Conservation (phyloP, 2,888 invertebrate genomes). For the Cylindroiulus punctatus region DNA sequence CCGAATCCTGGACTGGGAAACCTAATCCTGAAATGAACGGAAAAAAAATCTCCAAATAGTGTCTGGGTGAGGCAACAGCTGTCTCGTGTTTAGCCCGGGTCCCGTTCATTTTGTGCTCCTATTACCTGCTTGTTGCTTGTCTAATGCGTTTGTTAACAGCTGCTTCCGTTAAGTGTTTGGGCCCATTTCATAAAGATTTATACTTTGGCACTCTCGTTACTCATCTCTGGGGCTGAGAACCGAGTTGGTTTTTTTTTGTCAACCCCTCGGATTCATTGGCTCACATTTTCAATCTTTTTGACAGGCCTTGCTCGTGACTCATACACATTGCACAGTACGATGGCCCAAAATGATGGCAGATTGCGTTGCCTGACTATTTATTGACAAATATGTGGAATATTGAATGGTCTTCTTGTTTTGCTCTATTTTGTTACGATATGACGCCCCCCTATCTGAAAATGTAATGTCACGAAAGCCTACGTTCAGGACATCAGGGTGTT, state of each 20-base stretch:
- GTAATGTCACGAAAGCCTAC: no score
- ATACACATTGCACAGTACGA: not conserved
- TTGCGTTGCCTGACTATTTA: not conserved
- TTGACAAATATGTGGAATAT: not conserved
- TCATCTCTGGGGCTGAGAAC: constrained; percentile 36
- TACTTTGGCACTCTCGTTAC: constrained; percentile 3
- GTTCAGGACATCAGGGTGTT: no score
- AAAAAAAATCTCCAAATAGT: not conserved
- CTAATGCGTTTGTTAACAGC: constrained; percentile 53
- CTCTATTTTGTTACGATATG: not conserved
- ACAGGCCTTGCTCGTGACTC: not conserved
- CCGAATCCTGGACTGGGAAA: not conserved
- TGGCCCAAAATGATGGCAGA: not conserved
- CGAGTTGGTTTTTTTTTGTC: not conserved
- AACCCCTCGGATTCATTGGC: constrained; percentile 14
- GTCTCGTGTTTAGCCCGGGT: not conserved
- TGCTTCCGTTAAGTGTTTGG: constrained; percentile 54
- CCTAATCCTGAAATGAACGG: constrained; percentile 1
- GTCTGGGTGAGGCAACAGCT: constrained; percentile 48
- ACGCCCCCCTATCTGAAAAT: not conserved
- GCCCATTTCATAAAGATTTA: constrained; percentile 43
- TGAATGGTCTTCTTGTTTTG: not conserved
- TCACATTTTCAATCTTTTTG: constrained; percentile 30
- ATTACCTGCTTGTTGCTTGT: constrained; percentile 54
- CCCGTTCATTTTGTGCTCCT: constrained; percentile 41